Evolutionary conservation across 2,113 vertebrate genomes (phyloP), one percentile per base, ranked within the genome.

Genomic region (Grallaria varia): DNA sequence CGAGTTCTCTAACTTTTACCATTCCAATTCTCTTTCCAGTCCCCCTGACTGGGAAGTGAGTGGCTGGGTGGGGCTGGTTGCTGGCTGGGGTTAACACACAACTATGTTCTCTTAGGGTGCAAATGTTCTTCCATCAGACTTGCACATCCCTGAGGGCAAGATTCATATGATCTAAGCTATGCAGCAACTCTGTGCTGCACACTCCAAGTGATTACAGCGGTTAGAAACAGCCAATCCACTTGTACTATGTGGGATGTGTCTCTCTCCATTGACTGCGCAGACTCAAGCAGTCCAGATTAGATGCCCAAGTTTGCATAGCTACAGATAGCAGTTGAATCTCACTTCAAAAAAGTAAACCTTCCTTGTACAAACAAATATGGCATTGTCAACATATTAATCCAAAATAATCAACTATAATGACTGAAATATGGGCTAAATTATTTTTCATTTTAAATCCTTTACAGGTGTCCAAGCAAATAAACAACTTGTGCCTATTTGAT

Each of bases 1-100:
- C 44, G 25, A 40, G 24, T 55, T 47, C 52, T 68, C 39, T 14
- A 52, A 20, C 23, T 68, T 82, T 60, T 53, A 75, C 23, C 30
- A 16, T 35, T 55, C 30, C 39, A 12, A 40, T 47, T 68, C 39
- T 27, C n/a, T 68, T 30, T 39, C 7, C 14, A 40, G 0, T 13
- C n/a, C n/a, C 4, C 4, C 16, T 53, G 6, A 3, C 60, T 24
- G 10, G 28, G 33, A 21, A 37, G 9, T 25, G 17, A 39, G 69
- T 0, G 0, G 37, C 52, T 37, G 12, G 0, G 0, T 52, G 27
- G 33, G 73, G 27, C 15, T 2, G 0, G 39, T 16, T 45, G 28
- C 52, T 39, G 33, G 27, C 19, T 45, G 27, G 33, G 10, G 28
- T 39, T 53, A 59, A 74, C 53, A 25, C n/a, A 53, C 1, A 2